Evolutionary conservation across 2,888 invertebrate species (phyloP).

Genomic region (Abrostola triplasia): DNA sequence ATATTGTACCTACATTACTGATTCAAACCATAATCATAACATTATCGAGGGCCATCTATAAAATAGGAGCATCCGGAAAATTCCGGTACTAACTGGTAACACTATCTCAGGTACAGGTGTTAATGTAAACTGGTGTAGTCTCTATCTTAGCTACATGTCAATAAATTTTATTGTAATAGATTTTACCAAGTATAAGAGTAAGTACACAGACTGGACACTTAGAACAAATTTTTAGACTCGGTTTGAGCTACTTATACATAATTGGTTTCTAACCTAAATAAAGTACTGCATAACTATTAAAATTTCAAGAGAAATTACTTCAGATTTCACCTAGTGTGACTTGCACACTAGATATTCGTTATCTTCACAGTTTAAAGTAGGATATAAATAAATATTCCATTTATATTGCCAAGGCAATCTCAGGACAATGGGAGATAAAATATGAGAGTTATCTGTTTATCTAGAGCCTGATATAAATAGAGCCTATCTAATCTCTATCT

Average conservation of each 20-base stretch:
- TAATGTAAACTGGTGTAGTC: slow-evolving; percentile 40
- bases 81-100: slow-evolving; percentile 37
- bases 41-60: slow-evolving; percentile 25
- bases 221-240: no score
- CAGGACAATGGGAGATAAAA: slow-evolving; percentile 23
- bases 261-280: no score
- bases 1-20: background rate
- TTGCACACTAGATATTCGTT: no score
- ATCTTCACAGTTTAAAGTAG: background rate
- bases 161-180: slow-evolving; percentile 49
- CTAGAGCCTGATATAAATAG: slow-evolving; percentile 23
- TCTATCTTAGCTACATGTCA: slow-evolving; percentile 22
- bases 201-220: slow-evolving; percentile 7
- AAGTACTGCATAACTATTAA: no score
- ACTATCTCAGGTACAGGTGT: slow-evolving; percentile 31
- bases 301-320: no score
- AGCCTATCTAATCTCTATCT: slow-evolving; percentile 48
- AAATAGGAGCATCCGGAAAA: slow-evolving; percentile 30
- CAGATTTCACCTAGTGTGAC: no score
- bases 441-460: slow-evolving; percentile 27
- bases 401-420: background rate
- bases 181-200: slow-evolving; percentile 14
- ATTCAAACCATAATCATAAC: background rate
- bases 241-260: no score
- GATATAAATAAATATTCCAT: background rate